These are phyloP conservation scores for Holacanthella duospinosa DNA, from an alignment of 2,888 invertebrate genomes.

Conservation along the genomic window DNA sequence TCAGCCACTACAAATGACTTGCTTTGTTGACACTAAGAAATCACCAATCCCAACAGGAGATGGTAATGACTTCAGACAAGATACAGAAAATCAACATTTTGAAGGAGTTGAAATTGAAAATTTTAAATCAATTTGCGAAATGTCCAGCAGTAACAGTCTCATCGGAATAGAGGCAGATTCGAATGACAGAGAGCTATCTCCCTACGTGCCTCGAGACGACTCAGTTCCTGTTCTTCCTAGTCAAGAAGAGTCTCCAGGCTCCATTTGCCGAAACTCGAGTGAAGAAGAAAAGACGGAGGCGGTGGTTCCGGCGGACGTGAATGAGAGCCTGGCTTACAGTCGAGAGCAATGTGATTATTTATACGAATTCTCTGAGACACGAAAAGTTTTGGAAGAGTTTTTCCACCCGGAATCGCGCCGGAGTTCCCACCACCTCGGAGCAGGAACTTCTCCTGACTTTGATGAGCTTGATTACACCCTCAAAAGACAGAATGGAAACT, in stretches of 20 bases:
- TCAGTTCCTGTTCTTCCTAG: neutral
- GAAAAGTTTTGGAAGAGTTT: conserved; percentile 84
- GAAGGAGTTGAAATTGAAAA: neutral
- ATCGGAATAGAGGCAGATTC: neutral
- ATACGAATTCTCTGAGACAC: conserved; percentile 84
- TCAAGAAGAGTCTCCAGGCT: neutral
- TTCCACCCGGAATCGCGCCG: conserved; percentile 44
- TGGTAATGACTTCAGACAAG: neutral
- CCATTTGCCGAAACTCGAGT: neutral
- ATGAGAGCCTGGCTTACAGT: neutral
- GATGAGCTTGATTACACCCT: conserved; percentile 61
- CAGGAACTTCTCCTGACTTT: conserved; percentile 43
- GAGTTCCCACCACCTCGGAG: conserved; percentile 5
- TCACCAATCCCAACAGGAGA: neutral
- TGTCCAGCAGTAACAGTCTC: neutral
- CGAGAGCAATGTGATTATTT: conserved; percentile 53
- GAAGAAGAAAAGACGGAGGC: too few relatives aligned
- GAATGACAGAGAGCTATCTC: neutral
- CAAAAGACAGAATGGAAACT: conserved; percentile 60
- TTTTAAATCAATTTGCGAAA: neutral
- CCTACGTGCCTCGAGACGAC: neutral
- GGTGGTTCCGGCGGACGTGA: neutral
- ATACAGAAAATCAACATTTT: too few relatives aligned
- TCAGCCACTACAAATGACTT: neutral
- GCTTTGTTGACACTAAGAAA: neutral